Percentiles rank a stretch among this genome's conserved stretches.
Evolutionary conservation across 2,888 invertebrate species (phyloP).

Genomic region (Gymnocheta viridis): DNA sequence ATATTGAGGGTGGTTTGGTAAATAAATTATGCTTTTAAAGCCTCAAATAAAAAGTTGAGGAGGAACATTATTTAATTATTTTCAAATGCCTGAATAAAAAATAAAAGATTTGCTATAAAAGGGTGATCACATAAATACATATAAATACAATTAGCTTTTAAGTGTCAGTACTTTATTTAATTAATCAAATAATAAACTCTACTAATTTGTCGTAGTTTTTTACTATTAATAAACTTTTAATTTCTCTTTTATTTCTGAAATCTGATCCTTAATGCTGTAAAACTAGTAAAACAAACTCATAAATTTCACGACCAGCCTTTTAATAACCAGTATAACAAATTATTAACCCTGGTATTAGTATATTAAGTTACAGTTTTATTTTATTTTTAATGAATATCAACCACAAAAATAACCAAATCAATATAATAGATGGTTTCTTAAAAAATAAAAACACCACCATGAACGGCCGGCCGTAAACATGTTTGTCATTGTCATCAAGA

Average conservation of each 20-base stretch:
- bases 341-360: conserved; percentile 6
- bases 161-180: no score
- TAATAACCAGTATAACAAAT: conserved; percentile 29
- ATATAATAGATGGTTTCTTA: background rate
- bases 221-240: background rate
- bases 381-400: conserved; percentile 1
- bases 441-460: conserved; percentile 11
- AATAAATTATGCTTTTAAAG: no score
- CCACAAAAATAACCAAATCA: conserved; percentile 25
- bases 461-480: background rate
- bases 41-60: no score
- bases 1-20: no score
- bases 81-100: no score
- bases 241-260: background rate
- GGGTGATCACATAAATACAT: no score
- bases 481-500: background rate
- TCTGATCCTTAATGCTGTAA: background rate
- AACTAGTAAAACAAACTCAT: background rate
- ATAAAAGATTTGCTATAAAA: no score
- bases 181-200: no score
- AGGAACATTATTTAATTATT: no score
- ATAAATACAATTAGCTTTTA: no score
- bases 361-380: conserved; percentile 4
- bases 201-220: background rate
- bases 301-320: conserved; percentile 5